phyloP scores from a whole-genome alignment of 2,113 vertebrate genomes.

The Chaenocephalus aceratus region DNA sequence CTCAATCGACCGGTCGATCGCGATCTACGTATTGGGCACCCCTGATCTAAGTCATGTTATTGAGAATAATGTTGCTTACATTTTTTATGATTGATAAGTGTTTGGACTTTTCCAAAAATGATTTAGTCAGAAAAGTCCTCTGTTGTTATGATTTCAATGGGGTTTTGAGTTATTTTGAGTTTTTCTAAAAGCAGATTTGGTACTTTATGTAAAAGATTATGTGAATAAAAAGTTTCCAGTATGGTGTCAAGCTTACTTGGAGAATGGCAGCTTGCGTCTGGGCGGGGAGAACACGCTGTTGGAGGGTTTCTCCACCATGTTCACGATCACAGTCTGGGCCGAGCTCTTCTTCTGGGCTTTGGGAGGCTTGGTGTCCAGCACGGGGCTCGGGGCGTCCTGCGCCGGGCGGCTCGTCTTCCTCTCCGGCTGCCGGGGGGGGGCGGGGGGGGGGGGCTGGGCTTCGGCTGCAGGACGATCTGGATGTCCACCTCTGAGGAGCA shows the following conservation, averaged over 20 bases:
- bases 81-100: too few relatives aligned
- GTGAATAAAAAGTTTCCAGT: too few relatives aligned
- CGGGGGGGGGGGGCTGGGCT: conserved; percentile 5
- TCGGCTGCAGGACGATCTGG: conserved; percentile 56
- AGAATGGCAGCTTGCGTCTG: conserved; percentile 85
- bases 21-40: too few relatives aligned
- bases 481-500: conserved; percentile 62
- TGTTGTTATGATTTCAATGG: too few relatives aligned
- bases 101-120: too few relatives aligned
- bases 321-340: conserved; percentile 80
- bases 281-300: conserved; percentile 86
- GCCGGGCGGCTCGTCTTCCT: conserved; percentile 21
- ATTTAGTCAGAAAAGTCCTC: too few relatives aligned
- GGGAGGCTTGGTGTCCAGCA: conserved; percentile 80
- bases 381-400: conserved; percentile 70
- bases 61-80: too few relatives aligned
- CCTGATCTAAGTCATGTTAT: too few relatives aligned
- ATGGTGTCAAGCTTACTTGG: conserved; percentile 85
- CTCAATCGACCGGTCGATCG: too few relatives aligned
- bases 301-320: conserved; percentile 82
- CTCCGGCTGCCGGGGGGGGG: conserved; percentile 28
- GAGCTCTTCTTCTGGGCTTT: conserved; percentile 79
- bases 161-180: too few relatives aligned
- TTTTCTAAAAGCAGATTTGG: too few relatives aligned
- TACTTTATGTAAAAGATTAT: too few relatives aligned